These are phyloP conservation scores for Sarcophaga peregrina DNA, from an alignment of 1,140 invertebrate species.

Conservation along the genomic window DNA sequence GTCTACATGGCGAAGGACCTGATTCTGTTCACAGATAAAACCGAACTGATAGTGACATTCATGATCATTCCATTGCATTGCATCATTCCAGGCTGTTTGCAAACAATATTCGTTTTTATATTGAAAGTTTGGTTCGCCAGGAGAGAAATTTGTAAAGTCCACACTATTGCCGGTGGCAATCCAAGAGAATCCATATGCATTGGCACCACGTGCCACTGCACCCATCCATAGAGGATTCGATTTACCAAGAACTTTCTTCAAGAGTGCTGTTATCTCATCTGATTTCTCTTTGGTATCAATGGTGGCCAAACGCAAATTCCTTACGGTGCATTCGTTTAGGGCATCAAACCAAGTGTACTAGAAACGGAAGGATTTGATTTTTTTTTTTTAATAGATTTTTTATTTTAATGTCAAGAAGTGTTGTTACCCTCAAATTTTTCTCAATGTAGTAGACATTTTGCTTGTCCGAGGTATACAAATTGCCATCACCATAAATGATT, in stretches of 20 bases:
- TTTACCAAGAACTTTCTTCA: not conserved
- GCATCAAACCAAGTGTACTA: conserved; percentile 30
- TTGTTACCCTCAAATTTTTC: too few species aligned
- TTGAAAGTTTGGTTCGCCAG: not conserved
- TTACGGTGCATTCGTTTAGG: not conserved
- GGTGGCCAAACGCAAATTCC: not conserved
- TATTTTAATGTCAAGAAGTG: too few species aligned
- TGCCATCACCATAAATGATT: too few species aligned
- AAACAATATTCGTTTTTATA: not conserved
- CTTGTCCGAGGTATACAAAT: too few species aligned
- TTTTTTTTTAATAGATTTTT: too few species aligned
- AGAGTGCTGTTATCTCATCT: not conserved
- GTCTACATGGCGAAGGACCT: not conserved
- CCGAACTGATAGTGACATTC: not conserved
- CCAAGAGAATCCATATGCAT: not conserved
- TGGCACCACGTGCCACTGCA: not conserved
- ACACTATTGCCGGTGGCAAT: not conserved
- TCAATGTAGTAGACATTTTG: too few species aligned
- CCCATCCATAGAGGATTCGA: not conserved
- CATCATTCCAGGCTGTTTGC: not conserved
- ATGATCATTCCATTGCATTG: conserved; percentile 5
- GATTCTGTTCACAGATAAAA: not conserved
- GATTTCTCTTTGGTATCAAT: conserved; percentile 13
- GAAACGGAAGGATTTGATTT: too few species aligned
- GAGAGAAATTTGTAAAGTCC: not conserved